These are phyloP conservation scores for Chloroceryle amazona DNA, from an alignment of 2,797 vertebrate species.

Conservation along the genomic window DNA sequence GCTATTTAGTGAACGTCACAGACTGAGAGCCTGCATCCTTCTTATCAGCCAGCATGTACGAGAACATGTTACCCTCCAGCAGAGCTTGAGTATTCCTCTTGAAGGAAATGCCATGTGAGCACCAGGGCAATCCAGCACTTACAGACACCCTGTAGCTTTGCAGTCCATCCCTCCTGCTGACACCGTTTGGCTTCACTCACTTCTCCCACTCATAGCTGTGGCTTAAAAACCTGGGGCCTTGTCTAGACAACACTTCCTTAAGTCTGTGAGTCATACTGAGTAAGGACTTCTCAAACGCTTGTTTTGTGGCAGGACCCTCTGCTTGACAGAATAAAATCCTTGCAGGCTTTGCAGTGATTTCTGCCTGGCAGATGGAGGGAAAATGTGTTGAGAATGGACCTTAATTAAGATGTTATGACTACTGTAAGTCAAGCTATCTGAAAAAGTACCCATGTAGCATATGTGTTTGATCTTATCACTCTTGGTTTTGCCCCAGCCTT, in stretches of 20 bases:
- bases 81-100: background rate
- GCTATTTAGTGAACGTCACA: background rate
- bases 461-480: slow-evolving; percentile 32
- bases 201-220: background rate
- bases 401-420: slow-evolving; percentile 66
- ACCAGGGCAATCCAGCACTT: background rate
- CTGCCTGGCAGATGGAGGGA: slow-evolving; percentile 14
- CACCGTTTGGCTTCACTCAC: background rate
- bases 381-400: background rate
- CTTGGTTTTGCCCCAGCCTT: background rate
- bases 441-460: background rate
- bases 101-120: background rate
- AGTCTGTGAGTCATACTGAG: background rate
- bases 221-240: background rate
- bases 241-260: slow-evolving; percentile 29
- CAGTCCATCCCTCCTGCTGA: slow-evolving; percentile 16
- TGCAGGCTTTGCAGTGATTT: background rate
- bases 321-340: background rate
- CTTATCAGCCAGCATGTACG: background rate
- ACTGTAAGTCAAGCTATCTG: background rate
- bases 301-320: background rate
- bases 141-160: background rate
- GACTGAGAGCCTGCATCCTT: background rate
- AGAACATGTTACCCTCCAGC: background rate
- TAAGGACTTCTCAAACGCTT: background rate